These are phyloP conservation scores for Scylla paramamosain DNA, from an alignment of 1,140 invertebrate species.

Conservation along the genomic window DNA sequence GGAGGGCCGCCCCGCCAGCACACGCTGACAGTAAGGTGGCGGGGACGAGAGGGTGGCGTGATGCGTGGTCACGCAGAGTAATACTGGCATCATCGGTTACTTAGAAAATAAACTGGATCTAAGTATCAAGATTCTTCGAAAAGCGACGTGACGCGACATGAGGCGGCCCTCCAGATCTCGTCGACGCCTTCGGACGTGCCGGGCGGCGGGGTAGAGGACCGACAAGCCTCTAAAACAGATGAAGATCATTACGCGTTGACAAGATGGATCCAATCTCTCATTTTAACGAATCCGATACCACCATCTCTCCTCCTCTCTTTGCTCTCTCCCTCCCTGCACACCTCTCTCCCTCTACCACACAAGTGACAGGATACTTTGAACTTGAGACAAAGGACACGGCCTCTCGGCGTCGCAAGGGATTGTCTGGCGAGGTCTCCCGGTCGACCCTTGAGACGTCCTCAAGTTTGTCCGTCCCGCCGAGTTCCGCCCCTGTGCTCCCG, in stretches of 20 bases:
- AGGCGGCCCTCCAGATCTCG: background rate
- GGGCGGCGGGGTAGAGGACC: background rate
- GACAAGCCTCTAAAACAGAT: constrained; percentile 39
- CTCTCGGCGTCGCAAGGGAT: constrained; percentile 46
- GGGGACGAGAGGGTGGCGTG: too few relatives aligned
- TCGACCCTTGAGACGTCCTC: constrained; percentile 40
- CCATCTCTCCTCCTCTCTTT: constrained; percentile 18
- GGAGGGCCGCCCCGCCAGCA: background rate
- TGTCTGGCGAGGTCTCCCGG: constrained; percentile 55
- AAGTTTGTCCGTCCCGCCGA: background rate
- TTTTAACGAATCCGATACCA: constrained; percentile 71
- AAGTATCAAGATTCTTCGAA: background rate
- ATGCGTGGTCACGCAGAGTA: too few relatives aligned
- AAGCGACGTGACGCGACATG: background rate
- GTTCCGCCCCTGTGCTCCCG: constrained; percentile 24
- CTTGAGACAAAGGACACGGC: constrained; percentile 45
- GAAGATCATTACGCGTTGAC: constrained; percentile 65
- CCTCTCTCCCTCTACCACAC: constrained; percentile 15
- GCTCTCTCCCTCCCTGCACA: background rate
- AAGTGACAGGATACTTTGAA: constrained; percentile 59
- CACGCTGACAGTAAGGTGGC: too few relatives aligned
- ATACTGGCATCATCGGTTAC: background rate
- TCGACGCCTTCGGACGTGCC: constrained; percentile 45
- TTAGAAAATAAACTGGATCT: background rate
- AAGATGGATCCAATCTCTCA: constrained; percentile 69